Base-by-base conservation (phyloP, 2,888 invertebrate species). In the Oscheius onirici region DNA sequence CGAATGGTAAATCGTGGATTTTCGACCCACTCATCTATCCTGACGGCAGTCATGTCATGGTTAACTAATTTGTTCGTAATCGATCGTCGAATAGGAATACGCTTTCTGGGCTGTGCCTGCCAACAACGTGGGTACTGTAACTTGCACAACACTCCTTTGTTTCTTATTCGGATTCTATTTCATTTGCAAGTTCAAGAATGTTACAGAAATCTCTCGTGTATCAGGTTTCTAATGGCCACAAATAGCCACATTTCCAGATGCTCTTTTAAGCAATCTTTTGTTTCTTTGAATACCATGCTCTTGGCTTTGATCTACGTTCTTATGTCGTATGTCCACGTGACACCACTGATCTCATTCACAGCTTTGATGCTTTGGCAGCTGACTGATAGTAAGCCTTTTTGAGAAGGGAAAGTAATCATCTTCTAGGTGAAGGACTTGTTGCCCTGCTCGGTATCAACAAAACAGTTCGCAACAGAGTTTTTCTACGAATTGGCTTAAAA, bases 301-400 rank as follows among this genome's bases (percentile, higher is more conserved):
- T 46, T 49, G 11, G 65, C 65, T 15, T 20, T 65, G 3, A 34
- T 65, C 34, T 49, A 65, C 34, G 65, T 65, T 1, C 8, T 24
- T 5, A 60, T 65, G 52, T 46, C 52, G 0, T 65, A 52, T 46
- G n/a, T 65, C 22, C 34, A 52, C 22, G 52, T 52, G 15, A 65
- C 49, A 3, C 28, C 44, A 40, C 11, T 28, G 26, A 24, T 65
- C 28, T 49, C 65, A 1, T 60, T 65, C 20, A 46, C 46, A 15
- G 65, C 46, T 13, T 8, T 65, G 24, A 65, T 49, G 11, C 34
- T 65, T n/a, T 65, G 65, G 65, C 49, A 65, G 46, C 28, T 51
- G 22, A 65, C 65, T 22, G 17, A 28, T 11, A 52, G 65, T 65
- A 28, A 24, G 34, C 34, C 8, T 8, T 34, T 8, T 6, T 34